Percentiles rank a stretch among this genome's conserved stretches.
Conservation (phyloP, 2,113 vertebrate genomes). For the Alectura lathami region DNA sequence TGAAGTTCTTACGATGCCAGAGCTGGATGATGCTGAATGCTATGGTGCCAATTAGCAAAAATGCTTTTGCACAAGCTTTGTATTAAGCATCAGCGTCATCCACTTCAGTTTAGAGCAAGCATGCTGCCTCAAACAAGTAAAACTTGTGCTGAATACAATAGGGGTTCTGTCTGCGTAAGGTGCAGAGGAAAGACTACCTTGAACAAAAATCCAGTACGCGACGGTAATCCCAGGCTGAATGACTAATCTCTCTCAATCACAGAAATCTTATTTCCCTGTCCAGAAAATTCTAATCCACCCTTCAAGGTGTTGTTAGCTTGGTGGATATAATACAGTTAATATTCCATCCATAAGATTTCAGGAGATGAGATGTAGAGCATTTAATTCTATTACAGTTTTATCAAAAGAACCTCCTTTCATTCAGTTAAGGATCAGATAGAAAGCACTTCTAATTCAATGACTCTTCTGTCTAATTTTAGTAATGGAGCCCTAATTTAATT, state of each 20-base stretch:
- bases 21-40: not conserved
- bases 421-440: constrained; percentile 63
- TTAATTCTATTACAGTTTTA: constrained; percentile 72
- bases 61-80: not conserved
- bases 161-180: not conserved
- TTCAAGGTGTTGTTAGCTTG: not conserved
- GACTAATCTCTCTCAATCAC: not conserved
- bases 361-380: constrained; percentile 43
- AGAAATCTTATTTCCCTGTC: not conserved
- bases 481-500: constrained; percentile 80
- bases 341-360: constrained; percentile 38
- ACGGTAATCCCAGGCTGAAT: not conserved
- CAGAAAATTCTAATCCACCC: not conserved
- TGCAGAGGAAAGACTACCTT: not conserved
- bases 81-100: not conserved
- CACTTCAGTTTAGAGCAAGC: not conserved
- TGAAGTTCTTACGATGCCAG: not conserved
- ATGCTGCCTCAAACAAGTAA: constrained; percentile 1
- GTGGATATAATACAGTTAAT: constrained; percentile 52
- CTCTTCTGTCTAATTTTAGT: constrained; percentile 72
- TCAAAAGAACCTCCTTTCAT: constrained; percentile 66
- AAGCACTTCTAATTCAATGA: constrained; percentile 70
- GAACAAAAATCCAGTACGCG: not conserved
- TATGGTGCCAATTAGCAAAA: not conserved
- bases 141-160: constrained; percentile 22